Conservation (phyloP, 2,888 invertebrate genomes). For the Pharmacophagus antenor region DNA sequence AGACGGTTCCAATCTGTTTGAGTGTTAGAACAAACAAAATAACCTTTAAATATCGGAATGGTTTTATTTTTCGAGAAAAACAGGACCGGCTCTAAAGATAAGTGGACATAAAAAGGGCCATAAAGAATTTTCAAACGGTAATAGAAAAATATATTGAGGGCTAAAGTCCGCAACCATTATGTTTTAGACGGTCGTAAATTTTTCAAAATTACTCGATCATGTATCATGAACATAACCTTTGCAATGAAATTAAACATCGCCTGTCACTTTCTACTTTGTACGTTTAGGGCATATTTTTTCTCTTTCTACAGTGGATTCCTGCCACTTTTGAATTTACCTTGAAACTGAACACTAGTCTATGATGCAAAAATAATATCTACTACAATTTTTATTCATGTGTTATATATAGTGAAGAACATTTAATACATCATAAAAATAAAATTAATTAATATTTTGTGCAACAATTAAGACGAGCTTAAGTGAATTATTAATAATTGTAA, state of each 20-base stretch:
- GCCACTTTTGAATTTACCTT: no score
- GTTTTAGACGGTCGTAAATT: slow-evolving; percentile 6
- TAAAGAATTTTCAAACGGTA: slow-evolving; percentile 12
- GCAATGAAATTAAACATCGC: background rate
- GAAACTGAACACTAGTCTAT: no score
- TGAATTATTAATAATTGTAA: no score
- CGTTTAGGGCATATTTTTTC: background rate
- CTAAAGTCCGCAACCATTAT: slow-evolving; percentile 1
- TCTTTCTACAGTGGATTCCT: background rate
- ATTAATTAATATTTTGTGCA: no score
- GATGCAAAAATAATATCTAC: no score
- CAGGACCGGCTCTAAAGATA: slow-evolving; percentile 7
- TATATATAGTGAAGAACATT: no score
- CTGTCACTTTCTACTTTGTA: background rate
- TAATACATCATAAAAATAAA: no score
- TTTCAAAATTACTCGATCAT: background rate
- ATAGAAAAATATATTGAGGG: slow-evolving; percentile 17
- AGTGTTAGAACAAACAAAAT: background rate
- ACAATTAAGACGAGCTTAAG: no score
- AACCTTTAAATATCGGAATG: background rate
- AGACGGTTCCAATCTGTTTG: background rate
- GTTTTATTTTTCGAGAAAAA: background rate
- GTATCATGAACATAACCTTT: background rate
- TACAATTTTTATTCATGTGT: no score
- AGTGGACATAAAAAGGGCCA: slow-evolving; percentile 11